These are phyloP conservation scores for Amphiura filiformis DNA, from an alignment of 35 echinoderm and acorn worm species.

Conservation along the genomic window DNA sequence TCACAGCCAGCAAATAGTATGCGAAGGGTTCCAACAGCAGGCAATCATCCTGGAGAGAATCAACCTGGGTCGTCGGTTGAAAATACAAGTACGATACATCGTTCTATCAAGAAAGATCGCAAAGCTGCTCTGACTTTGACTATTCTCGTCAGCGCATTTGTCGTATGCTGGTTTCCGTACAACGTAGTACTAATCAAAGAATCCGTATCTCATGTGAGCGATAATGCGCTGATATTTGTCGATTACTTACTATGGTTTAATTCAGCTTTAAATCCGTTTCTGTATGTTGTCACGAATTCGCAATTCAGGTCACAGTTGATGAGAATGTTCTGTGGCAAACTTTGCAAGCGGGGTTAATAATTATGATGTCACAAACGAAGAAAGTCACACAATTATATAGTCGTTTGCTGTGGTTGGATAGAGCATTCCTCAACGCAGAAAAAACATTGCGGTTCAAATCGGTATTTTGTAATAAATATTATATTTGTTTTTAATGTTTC, in stretches of 20 bases:
- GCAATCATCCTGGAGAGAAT: background rate
- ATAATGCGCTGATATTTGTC: background rate
- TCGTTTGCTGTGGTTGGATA: too few relatives aligned
- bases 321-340: too few relatives aligned
- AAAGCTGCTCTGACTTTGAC: slow-evolving; percentile 22
- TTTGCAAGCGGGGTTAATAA: too few relatives aligned
- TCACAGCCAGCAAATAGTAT: too few relatives aligned
- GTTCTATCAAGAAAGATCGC: slow-evolving; percentile 12
- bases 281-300: slow-evolving; percentile 19
- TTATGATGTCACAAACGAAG: too few relatives aligned
- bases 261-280: slow-evolving; percentile 28
- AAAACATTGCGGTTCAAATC: too few relatives aligned
- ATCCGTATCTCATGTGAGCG: background rate
- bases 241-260: slow-evolving; percentile 38
- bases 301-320: background rate
- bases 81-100: background rate
- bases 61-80: background rate
- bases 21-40: background rate
- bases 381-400: too few relatives aligned
- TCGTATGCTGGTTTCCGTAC: slow-evolving; percentile 35
- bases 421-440: too few relatives aligned
- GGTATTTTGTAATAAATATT: too few relatives aligned
- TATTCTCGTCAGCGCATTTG: slow-evolving; percentile 22
- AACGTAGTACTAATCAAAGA: background rate
- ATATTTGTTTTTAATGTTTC: too few relatives aligned